Conservation (phyloP, 2,888 invertebrate genomes). For the Ischnus inquisitorius region DNA sequence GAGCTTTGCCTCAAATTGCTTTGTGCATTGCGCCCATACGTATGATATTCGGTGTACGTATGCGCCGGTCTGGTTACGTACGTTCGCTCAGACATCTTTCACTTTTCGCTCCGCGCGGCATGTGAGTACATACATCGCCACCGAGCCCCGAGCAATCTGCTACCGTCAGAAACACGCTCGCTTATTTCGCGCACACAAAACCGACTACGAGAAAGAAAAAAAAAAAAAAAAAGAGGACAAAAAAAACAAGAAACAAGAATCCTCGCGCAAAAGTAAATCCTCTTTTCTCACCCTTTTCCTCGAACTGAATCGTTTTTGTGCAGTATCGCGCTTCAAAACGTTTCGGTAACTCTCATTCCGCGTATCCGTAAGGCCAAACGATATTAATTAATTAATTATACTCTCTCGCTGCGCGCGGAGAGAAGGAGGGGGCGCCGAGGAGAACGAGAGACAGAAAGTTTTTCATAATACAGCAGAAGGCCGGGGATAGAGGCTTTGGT, state of each 20-base stretch:
- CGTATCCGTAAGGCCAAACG: conserved; percentile 15
- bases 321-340: neutral
- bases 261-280: neutral
- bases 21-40: conserved; percentile 34
- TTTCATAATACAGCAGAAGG: conserved; percentile 51
- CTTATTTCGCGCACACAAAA: neutral
- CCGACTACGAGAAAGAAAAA: neutral
- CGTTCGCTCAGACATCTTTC: conserved; percentile 12
- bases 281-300: neutral
- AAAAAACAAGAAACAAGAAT: neutral
- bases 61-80: neutral
- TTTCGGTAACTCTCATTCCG: neutral
- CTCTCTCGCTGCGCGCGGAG: neutral
- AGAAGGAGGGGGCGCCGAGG: neutral
- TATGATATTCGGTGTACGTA: conserved; percentile 55
- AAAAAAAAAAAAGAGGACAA: neutral
- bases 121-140: conserved; percentile 2
- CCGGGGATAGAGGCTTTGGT: conserved; percentile 40
- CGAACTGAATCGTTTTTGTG: conserved; percentile 2
- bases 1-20: conserved; percentile 59
- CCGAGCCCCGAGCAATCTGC: conserved; percentile 19
- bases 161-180: conserved; percentile 11
- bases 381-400: conserved; percentile 49
- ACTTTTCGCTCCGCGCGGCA: neutral
- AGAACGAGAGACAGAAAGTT: conserved; percentile 38